These are phyloP conservation scores for Matsumyia berberina DNA, from an alignment of 2,888 invertebrate genomes.

Conservation along the genomic window DNA sequence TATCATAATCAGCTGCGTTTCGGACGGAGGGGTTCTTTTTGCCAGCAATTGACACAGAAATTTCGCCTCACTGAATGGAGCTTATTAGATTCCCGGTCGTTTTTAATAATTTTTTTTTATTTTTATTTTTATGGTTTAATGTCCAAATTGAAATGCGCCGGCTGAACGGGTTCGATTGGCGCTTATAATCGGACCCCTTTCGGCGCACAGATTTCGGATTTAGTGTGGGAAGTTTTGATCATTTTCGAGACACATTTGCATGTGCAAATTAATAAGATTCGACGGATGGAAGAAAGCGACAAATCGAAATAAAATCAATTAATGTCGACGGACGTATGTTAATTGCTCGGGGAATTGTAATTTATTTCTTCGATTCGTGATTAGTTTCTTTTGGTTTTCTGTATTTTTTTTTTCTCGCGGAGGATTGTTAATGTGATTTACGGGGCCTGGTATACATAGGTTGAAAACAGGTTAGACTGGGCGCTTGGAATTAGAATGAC, in stretches of 20 bases:
- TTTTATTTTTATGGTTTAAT: conserved; percentile 42
- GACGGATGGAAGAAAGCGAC: conserved; percentile 59
- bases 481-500: conserved; percentile 49
- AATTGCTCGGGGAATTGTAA: conserved; percentile 65
- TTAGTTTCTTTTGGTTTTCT: conserved; percentile 26
- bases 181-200: conserved; percentile 32
- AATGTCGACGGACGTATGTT: conserved; percentile 73
- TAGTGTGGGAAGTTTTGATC: conserved; percentile 46
- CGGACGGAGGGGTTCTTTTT: not conserved
- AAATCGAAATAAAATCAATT: conserved; percentile 73
- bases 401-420: conserved; percentile 19
- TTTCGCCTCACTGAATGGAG: conserved; percentile 64
- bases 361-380: conserved; percentile 65
- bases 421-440: conserved; percentile 64
- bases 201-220: conserved; percentile 3
- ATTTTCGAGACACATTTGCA: conserved; percentile 48
- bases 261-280: conserved; percentile 64
- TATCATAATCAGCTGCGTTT: conserved; percentile 67
- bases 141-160: conserved; percentile 36
- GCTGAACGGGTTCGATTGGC: conserved; percentile 33
- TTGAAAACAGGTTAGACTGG: conserved; percentile 58
- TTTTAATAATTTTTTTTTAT: not conserved
- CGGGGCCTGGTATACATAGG: conserved; percentile 10
- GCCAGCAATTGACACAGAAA: conserved; percentile 66
- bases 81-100: conserved; percentile 56